Evolutionary conservation across 2,113 vertebrate genomes (phyloP), one percentile per base, ranked within the genome.

Genomic region (Actenoides lindsayi): DNA sequence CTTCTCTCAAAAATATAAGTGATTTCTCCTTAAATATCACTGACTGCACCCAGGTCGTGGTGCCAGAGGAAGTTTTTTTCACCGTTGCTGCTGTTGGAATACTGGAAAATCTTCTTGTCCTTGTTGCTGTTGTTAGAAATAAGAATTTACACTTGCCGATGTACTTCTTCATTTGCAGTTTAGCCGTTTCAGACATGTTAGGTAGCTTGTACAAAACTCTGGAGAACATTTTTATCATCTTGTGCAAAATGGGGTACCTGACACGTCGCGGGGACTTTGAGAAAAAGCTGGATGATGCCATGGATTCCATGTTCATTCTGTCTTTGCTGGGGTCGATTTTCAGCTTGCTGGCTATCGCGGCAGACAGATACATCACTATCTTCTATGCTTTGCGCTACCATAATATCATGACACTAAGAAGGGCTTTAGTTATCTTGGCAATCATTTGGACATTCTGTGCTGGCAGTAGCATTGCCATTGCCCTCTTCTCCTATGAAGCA

Each of bases 101-200:
- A 91, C 89, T 98, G n/a, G 99, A 99, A 97, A 99, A 99, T 90
- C 93, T 99, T 65, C 97, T 99, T 51, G 98, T 99, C 30, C 98
- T 99, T 44, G 77, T 99, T 74, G 99, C 99, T 11, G 98, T 99
- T 56, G 93, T 99, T 68, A 97, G 96, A 76, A 99, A 99, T 87
- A 99, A 98, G 97, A 99, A 99, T 75, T 98, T 99, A 24, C 99
- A 99, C 93, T 98, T 98, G 2, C 99, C 99, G 65, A 99, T 99
- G 99, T 99, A 99, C 96, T 98, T 98, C 96, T 99, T 99, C 95
- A 99, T 99, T 96, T 99, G 99, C 90, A 99, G 99, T 79, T 97
- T 99, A 95, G 99, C 99, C 4, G 95, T 99, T 95, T 99, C 99
- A 68, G 99, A 99, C 94, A 99, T 99, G 96, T 94, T 99, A 50